Percentiles rank a stretch among this genome's conserved stretches.
These are phyloP conservation scores for Larimichthys polyactis DNA, from an alignment of 2,113 vertebrate genomes.

Conservation along the genomic window DNA sequence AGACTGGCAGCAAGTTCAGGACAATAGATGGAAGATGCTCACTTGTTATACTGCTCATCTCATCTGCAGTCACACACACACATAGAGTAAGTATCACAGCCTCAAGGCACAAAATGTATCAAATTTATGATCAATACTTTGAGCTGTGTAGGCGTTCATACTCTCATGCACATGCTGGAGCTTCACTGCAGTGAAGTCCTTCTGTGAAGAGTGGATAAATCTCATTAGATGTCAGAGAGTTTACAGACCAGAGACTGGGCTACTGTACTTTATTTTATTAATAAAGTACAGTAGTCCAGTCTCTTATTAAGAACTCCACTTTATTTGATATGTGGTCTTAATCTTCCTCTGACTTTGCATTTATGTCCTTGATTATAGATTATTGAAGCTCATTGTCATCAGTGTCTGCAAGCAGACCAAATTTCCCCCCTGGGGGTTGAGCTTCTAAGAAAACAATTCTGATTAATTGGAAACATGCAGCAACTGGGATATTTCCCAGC, in stretches of 20 bases:
- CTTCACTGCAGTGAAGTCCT: background rate
- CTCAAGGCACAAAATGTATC: background rate
- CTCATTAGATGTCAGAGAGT: background rate
- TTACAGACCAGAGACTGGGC: background rate
- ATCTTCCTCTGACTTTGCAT: background rate
- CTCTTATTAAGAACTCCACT: background rate
- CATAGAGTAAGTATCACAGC: conserved; percentile 6
- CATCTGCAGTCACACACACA: background rate
- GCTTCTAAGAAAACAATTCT: background rate
- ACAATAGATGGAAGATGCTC: background rate
- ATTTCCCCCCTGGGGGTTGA: background rate
- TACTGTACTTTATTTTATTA: background rate
- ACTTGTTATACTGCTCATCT: background rate
- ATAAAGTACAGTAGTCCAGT: no score
- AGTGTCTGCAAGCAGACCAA: background rate
- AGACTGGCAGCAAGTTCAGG: no score
- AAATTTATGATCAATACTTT: conserved; percentile 24
- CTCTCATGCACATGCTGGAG: background rate
- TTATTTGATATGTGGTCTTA: background rate
- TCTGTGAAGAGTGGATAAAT: background rate
- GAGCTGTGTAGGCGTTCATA: background rate
- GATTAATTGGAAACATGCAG: background rate
- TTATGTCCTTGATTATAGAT: background rate
- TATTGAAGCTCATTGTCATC: background rate
- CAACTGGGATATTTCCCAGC: background rate